Evolutionary conservation across 1,140 invertebrate species (phyloP).

Genomic region (Drosophila malerkotliana): DNA sequence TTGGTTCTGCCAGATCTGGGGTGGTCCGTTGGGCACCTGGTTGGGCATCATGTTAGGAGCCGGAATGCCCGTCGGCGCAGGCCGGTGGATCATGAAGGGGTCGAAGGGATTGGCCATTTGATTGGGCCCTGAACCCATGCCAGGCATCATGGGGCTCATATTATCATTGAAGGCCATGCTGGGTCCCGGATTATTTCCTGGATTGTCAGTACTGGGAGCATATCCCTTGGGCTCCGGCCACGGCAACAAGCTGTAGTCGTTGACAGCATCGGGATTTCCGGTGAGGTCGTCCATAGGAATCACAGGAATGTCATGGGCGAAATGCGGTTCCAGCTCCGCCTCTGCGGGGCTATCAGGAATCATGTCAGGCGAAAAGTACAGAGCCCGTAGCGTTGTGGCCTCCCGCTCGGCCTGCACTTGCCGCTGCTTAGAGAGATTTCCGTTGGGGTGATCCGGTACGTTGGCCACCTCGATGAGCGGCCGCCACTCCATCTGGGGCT

Average conservation of each 20-base stretch:
- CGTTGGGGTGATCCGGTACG: slow-evolving; percentile 86
- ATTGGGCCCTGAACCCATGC: slow-evolving; percentile 67
- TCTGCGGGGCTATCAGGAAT: slow-evolving; percentile 94
- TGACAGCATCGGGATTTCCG: slow-evolving; percentile 91
- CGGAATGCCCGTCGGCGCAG: slow-evolving; percentile 15
- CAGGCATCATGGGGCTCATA: slow-evolving; percentile 85
- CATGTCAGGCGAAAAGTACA: slow-evolving; percentile 94
- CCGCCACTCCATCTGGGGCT: slow-evolving; percentile 90
- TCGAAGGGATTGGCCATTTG: slow-evolving; percentile 69
- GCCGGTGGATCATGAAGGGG: slow-evolving; percentile 49
- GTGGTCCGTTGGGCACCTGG: slow-evolving; percentile 44
- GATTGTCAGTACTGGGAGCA: slow-evolving; percentile 67
- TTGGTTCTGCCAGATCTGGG: slow-evolving; percentile 65
- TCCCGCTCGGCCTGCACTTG: slow-evolving; percentile 94
- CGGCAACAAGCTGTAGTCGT: slow-evolving; percentile 89
- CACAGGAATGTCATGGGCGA: slow-evolving; percentile 89
- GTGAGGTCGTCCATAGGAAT: slow-evolving; percentile 95
- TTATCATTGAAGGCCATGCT: slow-evolving; percentile 44
- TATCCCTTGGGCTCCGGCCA: slow-evolving; percentile 93
- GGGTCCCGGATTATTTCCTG: background rate
- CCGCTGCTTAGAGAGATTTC: slow-evolving; percentile 93
- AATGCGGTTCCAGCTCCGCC: slow-evolving; percentile 92
- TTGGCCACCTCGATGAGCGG: slow-evolving; percentile 88
- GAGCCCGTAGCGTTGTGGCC: slow-evolving; percentile 91
- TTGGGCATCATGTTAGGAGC: slow-evolving; percentile 33